These are phyloP conservation scores for Mastacembelus armatus DNA, from an alignment of 2,797 vertebrate species.

Conservation along the genomic window DNA sequence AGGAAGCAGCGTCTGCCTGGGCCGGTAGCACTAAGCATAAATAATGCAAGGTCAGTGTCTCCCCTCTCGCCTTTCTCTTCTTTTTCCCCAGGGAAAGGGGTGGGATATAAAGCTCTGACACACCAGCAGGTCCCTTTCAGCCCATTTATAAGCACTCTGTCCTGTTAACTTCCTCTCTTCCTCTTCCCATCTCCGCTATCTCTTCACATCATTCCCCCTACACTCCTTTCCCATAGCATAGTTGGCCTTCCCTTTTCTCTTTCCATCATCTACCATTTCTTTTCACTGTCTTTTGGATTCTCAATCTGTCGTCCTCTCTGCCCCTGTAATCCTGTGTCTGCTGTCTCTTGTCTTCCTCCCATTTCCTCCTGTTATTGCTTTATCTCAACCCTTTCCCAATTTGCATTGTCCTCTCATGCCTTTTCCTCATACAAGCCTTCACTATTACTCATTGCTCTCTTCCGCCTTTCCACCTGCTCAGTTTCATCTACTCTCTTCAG, in stretches of 20 bases:
- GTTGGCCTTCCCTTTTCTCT: not conserved
- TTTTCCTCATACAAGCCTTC: slow-evolving; percentile 22
- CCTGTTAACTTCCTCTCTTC: slow-evolving; percentile 59
- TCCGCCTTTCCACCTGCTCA: slow-evolving; percentile 7
- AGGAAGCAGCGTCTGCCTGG: slow-evolving; percentile 78
- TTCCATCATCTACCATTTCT: not conserved
- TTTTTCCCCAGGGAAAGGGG: slow-evolving; percentile 70
- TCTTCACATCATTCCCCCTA: slow-evolving; percentile 10
- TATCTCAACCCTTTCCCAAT: slow-evolving; percentile 19
- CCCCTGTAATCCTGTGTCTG: slow-evolving; percentile 1
- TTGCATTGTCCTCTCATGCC: slow-evolving; percentile 26
- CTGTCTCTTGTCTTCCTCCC: slow-evolving; percentile 3
- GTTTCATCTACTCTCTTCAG: slow-evolving; percentile 7
- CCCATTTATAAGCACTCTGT: slow-evolving; percentile 70
- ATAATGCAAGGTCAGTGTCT: slow-evolving; percentile 88
- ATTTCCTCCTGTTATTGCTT: not conserved
- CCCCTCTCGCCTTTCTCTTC: slow-evolving; percentile 75
- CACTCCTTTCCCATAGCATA: no score
- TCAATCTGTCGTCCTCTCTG: no score
- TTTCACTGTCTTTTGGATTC: slow-evolving; percentile 7
- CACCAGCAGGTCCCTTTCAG: slow-evolving; percentile 78
- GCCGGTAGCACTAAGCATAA: slow-evolving; percentile 84
- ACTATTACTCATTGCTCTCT: slow-evolving; percentile 18
- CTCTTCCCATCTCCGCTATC: slow-evolving; percentile 24
- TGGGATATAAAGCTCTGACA: slow-evolving; percentile 73